phyloP scores from a whole-genome alignment of 2,888 invertebrate genomes.

The Strigamia crassipes region DNA sequence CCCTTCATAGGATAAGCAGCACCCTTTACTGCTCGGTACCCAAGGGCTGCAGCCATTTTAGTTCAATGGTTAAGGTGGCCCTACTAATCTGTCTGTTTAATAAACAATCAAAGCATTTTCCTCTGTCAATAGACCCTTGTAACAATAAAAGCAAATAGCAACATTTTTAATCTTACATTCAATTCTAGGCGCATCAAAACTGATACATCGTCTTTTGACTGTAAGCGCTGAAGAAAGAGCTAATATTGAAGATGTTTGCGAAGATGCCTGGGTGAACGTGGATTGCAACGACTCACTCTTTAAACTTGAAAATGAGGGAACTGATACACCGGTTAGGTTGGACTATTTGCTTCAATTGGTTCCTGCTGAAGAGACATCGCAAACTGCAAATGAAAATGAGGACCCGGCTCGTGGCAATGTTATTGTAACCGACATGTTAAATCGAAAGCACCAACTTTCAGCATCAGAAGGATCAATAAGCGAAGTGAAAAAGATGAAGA shows the following conservation, averaged over 20 bases:
- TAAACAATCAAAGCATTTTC: too few relatives aligned
- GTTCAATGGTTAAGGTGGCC: too few relatives aligned
- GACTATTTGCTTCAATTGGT: conserved; percentile 83
- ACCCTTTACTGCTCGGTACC: too few relatives aligned
- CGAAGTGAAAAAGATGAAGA: not conserved
- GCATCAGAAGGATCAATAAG: conserved; percentile 22
- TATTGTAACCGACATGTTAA: not conserved
- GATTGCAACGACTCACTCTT: conserved; percentile 80
- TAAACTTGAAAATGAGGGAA: conserved; percentile 82
- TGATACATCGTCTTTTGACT: conserved; percentile 92
- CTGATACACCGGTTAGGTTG: conserved; percentile 85
- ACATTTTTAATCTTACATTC: too few relatives aligned
- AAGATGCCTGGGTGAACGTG: conserved; percentile 96
- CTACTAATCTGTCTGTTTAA: too few relatives aligned
- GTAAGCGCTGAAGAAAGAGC: conserved; percentile 88
- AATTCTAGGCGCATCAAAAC: conserved; percentile 81
- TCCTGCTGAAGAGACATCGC: conserved; percentile 60
- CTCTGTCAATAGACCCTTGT: too few relatives aligned
- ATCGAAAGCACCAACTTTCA: not conserved
- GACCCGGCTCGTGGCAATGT: not conserved
- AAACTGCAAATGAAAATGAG: not conserved
- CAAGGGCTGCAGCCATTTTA: too few relatives aligned
- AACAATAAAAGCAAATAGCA: too few relatives aligned
- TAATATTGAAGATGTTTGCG: conserved; percentile 89
- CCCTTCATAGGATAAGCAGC: too few relatives aligned